Base-by-base conservation (phyloP, 2,113 vertebrate genomes). In the Sinocyclocheilus anophthalmus region DNA sequence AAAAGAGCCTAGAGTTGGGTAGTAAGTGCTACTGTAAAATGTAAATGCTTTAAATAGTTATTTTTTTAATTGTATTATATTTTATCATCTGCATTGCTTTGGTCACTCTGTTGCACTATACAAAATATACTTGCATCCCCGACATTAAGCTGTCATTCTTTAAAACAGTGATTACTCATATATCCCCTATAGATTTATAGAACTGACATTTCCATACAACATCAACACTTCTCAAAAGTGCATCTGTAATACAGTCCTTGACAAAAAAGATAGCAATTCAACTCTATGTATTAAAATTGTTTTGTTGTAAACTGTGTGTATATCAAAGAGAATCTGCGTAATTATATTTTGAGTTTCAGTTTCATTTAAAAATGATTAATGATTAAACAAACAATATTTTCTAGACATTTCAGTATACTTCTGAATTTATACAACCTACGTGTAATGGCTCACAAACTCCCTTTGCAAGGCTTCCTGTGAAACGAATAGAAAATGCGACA, bases 371-470 rank as follows among this genome's bases (percentile, higher is more conserved):
- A 92, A 89, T 48, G 78, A 88, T 92, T 90, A 92, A 92, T 90
- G 76, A 85, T 67, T 85, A 39, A 50, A 50, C 33, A 18, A 83
- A 8, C 11, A 33, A 30, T n/a, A 37, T 67, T 45, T 45, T 30
- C 26, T 67, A 69, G 65, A 69, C 26, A 37, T 30, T 39, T 57
- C 48, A 77, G 39, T 16, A 20, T 70, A 84, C 89, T 92, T 93
- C 92, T 93, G 91, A 92, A 92, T 92, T 90, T 26, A 91, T 91
- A 88, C 89, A 81, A 75, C 6, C 65, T 77, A 48, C 86, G 87
- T 88, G 89, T 87, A 94, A 94, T 95, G 93, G 94, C 93, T 94
- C 91, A 89, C 90, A 80, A 88, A 89, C 91, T 93, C 91, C 92
- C 87, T 93, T 93, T 88, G 0, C 90, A 93, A 94, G 93, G 92